Base-by-base conservation (phyloP, 2,797 vertebrate species). In the Galago senegalensis region DNA sequence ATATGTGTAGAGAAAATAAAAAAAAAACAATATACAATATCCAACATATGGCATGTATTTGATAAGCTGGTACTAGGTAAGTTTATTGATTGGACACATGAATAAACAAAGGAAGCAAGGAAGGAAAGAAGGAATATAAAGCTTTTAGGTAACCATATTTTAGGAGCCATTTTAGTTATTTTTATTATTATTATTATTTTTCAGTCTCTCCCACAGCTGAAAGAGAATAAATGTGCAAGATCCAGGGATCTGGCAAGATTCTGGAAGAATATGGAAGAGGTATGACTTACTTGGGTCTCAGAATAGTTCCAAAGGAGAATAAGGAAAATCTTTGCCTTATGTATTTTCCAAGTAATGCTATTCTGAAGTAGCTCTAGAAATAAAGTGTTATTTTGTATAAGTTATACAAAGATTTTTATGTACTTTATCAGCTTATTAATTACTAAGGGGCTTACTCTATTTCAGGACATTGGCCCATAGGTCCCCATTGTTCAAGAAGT, bases 231-330 rank as follows among this genome's bases (percentile, higher is more conserved):
- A 7, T 21, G 8, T 69, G 4, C 18, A 80, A 93, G 46, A 63
- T 61, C 17, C 40, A 90, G 34, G 56, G 49, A 27, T 40, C 13
- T 0, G 11, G 5, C 27, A 85, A 25, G 13, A 87, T 73, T 97
- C 58, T 96, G 69, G 8, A 85, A 31, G 13, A 87, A 67, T 97
- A 46, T 96, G 69, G 8, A 82, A 83, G 18, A 23, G 21, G 21
- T 58, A 80, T 3, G 61, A 5, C 40, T 77, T 56, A 76, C 11
- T 72, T 7, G 75, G 34, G 3, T 4, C 13, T 84, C 58, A 79
- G 9, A 73, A 14, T 77, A 43, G 37, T 31, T 58, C 77, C 10
- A 31, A 37, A 20, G 7, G 49, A 58, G 25, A 79, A 31, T 29
- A 3, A 75, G 17, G 43, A 76, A 40, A 29, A 21, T 16, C 23